Base-by-base conservation (phyloP, 2,797 vertebrate species). In the Pseudomugil gertrudae region DNA sequence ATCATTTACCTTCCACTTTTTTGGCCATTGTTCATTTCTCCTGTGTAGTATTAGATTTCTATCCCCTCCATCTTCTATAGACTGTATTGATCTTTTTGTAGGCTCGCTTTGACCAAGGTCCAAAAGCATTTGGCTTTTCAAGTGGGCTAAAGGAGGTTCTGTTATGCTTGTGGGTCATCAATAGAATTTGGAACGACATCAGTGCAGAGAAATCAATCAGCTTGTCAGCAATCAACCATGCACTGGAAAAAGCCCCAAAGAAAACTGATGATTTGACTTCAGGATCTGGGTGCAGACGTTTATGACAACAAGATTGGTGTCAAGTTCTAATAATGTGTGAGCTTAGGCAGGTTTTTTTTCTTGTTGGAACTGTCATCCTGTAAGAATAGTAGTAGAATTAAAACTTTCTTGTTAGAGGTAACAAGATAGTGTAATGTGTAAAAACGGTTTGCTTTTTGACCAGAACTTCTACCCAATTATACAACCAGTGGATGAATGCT, bases 11-110 rank as follows among this genome's bases (percentile, higher is more conserved):
- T 78, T 90, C 66, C 76, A 78, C 29, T 81, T 79, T 79, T 66
- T 74, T 85, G 69, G 81, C 80, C 66, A 52, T 40, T 62, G 56
- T 56, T 71, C 51, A 32, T 79, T 73, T 75, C 87, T 85, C 84
- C 70, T 80, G 84, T 87, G 84, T 84, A 72, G 72, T 84, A 85
- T 91, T 78, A 35, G 59, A 58, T 92, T 92, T 87, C 80, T 59
- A 69, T 78, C 69, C 75, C 78, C 67, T 79, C 78, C 72, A 65
- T 86, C 79, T 80, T 78, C 47, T 64, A 32, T 73, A 71, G 36
- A 56, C 69, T 74, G 57, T 11, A 24, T 60, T 81, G 79, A 84
- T 75, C 74, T 32, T 74, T 43, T 79, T 43, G 52, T 60, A 27
- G 62, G 57, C 58, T 75, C 86, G 32, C 43, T 78, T 80, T 72